phyloP scores from a whole-genome alignment of 2,113 vertebrate genomes.

The Thomomys bottae region DNA sequence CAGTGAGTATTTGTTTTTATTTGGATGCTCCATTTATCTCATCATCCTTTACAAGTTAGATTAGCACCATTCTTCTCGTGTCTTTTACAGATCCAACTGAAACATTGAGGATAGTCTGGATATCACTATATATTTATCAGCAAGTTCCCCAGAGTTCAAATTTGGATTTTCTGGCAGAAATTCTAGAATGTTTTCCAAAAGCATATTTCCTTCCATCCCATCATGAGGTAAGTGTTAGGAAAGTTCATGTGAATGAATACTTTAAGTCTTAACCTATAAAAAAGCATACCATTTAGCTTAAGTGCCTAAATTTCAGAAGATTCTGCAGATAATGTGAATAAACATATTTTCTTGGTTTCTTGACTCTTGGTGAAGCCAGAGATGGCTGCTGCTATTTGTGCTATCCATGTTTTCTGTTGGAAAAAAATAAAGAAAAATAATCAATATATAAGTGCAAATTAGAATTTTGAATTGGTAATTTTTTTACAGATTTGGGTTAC shows the following conservation, averaged over 20 bases:
- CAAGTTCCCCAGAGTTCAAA: constrained; percentile 12
- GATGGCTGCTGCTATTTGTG: constrained; percentile 88
- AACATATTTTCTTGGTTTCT: constrained; percentile 73
- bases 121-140: neutral
- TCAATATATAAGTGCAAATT: neutral
- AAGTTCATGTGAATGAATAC: neutral
- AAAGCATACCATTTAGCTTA: neutral
- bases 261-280: neutral
- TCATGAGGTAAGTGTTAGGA: neutral
- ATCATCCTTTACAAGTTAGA: neutral
- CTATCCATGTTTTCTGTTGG: constrained; percentile 91
- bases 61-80: neutral
- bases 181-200: constrained; percentile 17
- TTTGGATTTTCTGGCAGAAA: constrained; percentile 42
- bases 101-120: neutral
- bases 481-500: constrained; percentile 16
- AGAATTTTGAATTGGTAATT: constrained; percentile 2
- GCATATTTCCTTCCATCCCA: neutral
- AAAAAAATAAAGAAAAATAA: neutral
- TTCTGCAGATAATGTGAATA: constrained; percentile 70
- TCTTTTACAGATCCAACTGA: neutral
- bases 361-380: constrained; percentile 71
- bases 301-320: constrained; percentile 81
- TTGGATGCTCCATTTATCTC: neutral
- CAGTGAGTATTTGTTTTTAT: neutral